These are phyloP conservation scores for Entomobrya multifasciata DNA, from an alignment of 2,888 invertebrate species.

Conservation along the genomic window DNA sequence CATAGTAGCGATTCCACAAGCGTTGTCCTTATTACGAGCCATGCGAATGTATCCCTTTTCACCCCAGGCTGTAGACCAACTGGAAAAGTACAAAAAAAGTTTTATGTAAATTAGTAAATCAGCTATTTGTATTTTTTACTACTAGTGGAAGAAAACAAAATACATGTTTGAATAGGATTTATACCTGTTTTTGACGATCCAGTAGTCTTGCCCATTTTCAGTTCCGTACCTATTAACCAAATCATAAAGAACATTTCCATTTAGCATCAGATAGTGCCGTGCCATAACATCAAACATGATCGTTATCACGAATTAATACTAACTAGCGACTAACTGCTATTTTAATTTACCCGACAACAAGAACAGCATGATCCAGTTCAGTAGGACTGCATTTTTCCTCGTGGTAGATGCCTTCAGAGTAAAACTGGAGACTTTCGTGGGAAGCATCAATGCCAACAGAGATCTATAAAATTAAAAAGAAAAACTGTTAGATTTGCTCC, in stretches of 20 bases:
- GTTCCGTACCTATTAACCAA: constrained; percentile 81
- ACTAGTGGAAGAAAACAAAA: no score
- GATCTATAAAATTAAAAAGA: constrained; percentile 78
- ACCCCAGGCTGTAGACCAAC: constrained; percentile 82
- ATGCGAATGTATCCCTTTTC: constrained; percentile 82
- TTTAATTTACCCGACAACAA: constrained; percentile 81
- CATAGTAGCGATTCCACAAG: constrained; percentile 81
- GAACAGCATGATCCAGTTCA: constrained; percentile 82
- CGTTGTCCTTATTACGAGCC: constrained; percentile 81
- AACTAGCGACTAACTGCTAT: no score
- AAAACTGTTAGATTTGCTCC: constrained; percentile 84
- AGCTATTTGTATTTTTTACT: no score
- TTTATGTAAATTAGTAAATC: no score
- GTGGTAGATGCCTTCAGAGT: constrained; percentile 86
- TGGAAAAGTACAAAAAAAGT: no score
- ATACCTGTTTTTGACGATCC: constrained; percentile 82
- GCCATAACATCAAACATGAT: constrained; percentile 85
- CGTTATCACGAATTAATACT: no score
- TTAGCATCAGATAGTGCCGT: no score
- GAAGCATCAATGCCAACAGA: constrained; percentile 87
- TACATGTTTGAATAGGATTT: no score
- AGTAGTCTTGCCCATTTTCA: constrained; percentile 81
- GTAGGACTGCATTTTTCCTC: constrained; percentile 88
- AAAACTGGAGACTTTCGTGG: constrained; percentile 92
- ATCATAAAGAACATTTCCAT: no score